Evolutionary conservation across 1,140 invertebrate genomes (phyloP).

Genomic region (Saxidomus purpurata): DNA sequence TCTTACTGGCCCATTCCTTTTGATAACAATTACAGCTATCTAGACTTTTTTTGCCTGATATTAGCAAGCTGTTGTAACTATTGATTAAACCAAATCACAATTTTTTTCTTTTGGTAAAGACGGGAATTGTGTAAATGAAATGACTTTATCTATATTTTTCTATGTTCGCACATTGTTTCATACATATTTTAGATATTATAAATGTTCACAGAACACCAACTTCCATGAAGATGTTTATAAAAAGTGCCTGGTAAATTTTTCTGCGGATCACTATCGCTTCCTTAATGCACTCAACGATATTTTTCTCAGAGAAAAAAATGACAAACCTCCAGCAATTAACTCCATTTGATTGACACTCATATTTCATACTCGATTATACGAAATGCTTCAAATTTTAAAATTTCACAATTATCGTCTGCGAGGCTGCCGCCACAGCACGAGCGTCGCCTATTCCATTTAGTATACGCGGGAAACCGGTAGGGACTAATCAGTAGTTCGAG

Average conservation of each 20-base stretch:
- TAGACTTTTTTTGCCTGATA: neutral
- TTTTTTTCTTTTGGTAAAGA: neutral
- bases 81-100: neutral
- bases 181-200: constrained; percentile 1
- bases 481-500: constrained; percentile 56
- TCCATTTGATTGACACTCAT: constrained; percentile 56
- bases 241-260: neutral
- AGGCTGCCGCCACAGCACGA: constrained; percentile 47
- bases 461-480: constrained; percentile 50
- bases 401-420: constrained; percentile 56
- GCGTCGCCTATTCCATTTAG: constrained; percentile 66
- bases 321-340: constrained; percentile 37
- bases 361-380: constrained; percentile 52
- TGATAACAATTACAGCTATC: neutral
- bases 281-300: constrained; percentile 17
- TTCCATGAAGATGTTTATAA: constrained; percentile 1
- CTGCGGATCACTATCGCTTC: neutral
- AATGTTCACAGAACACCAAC: neutral
- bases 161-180: neutral
- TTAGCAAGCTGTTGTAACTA: neutral
- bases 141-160: neutral
- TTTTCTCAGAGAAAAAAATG: constrained; percentile 25
- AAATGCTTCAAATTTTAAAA: constrained; percentile 60
- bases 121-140: neutral
- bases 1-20: neutral